Evolutionary conservation across 2,113 vertebrate genomes (phyloP).

Genomic region (Cathartes aura): DNA sequence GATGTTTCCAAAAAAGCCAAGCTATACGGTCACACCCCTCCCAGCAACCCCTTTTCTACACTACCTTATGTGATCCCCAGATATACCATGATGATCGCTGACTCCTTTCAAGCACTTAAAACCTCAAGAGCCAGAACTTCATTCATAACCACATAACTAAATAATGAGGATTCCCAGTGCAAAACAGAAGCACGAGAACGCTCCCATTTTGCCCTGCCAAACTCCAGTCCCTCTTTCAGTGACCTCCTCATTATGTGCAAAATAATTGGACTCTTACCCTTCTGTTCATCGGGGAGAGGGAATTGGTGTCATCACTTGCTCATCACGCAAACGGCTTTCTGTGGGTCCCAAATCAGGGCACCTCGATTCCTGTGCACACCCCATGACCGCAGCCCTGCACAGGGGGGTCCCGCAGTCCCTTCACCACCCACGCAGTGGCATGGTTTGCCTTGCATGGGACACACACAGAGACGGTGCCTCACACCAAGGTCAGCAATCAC

Average conservation of each 20-base stretch:
- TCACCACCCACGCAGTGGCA: background rate
- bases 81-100: background rate
- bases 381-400: background rate
- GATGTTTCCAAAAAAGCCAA: background rate
- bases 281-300: background rate
- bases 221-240: background rate
- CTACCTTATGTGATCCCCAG: background rate
- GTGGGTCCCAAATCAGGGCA: background rate
- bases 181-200: slow-evolving; percentile 18
- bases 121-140: background rate
- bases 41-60: background rate
- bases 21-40: background rate
- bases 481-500: background rate
- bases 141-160: background rate
- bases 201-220: slow-evolving; percentile 45
- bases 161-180: background rate
- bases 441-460: background rate
- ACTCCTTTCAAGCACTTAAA: background rate
- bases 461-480: background rate
- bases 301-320: background rate
- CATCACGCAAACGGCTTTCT: background rate
- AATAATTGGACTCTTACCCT: slow-evolving; percentile 30
- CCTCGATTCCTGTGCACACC: background rate
- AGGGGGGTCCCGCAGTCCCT: background rate
- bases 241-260: slow-evolving; percentile 12